Conservation (phyloP, 1,140 invertebrate genomes). For the Leptinotarsa defecta region DNA sequence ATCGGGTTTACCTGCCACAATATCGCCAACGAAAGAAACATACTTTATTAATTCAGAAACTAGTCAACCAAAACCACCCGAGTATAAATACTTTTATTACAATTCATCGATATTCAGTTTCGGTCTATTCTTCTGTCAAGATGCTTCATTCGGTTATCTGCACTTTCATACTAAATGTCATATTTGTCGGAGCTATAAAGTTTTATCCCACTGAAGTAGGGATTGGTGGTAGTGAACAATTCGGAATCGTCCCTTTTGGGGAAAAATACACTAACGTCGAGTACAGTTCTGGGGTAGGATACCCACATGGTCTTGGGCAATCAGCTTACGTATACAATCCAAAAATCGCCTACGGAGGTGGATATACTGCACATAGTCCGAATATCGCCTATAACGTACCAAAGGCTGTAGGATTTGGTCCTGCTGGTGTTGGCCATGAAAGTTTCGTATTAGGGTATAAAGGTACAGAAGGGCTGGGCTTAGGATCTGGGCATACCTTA, state of each 20-base stretch:
- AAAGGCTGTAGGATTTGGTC: background rate
- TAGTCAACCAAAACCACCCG: background rate
- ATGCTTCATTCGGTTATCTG: background rate
- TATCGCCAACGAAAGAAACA: background rate
- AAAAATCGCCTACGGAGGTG: background rate
- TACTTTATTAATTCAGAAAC: background rate
- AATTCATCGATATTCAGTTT: background rate
- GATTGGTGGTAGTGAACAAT: constrained; percentile 36
- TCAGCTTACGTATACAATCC: constrained; percentile 42
- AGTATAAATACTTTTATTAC: background rate
- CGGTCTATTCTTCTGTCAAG: background rate
- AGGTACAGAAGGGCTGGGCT: constrained; percentile 43
- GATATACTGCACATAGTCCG: background rate
- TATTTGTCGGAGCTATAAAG: background rate
- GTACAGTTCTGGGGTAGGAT: background rate
- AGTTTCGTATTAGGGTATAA: constrained; percentile 35
- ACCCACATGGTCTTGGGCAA: constrained; percentile 43
- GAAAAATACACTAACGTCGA: constrained; percentile 30
- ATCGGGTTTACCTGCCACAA: background rate
- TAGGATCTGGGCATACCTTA: constrained; percentile 27
- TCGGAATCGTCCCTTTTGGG: background rate
- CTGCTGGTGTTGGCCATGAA: background rate
- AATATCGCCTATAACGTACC: background rate
- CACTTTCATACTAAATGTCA: background rate
- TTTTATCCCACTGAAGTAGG: constrained; percentile 25